Evolutionary conservation across 2,888 invertebrate genomes (phyloP), one percentile per base, ranked within the genome.

Genomic region (Eulithis prunata): DNA sequence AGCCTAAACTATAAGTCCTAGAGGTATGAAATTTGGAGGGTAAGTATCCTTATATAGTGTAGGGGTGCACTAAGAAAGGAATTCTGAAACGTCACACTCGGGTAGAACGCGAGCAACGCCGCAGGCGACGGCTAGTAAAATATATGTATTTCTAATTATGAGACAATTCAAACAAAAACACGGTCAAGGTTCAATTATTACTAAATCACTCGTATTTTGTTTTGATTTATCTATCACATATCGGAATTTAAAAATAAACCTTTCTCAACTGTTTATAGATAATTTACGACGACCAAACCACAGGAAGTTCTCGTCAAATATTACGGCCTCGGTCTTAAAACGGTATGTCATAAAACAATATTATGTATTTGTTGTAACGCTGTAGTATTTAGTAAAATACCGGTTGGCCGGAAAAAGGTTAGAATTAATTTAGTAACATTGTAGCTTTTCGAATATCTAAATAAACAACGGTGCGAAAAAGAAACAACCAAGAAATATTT

Each of bases 371-470:
- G 72, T 73, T 69, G 62, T 65, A 57, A 66, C 55, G 65, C 66
- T 69, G 66, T 68, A 82, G 82, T 81, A 77, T 78, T 80, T 41
- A 8, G 32, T 32, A 32, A 32, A 32, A 32, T 32, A 32, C 32
- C 6, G 32, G 32, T 32, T 32, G 32, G 6, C 32, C 32, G 3
- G 32, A 5, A 5, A 32, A 32, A 6, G 32, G 32, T 32, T 32
- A 32, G n/a, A n/a, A n/a, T n/a, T n/a, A 32, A 32, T 6, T 21
- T 21, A 21, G 32, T 32, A 3, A 32, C 3, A 32, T 1, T 3
- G 21, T 3, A 6, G 32, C 32, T 32, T 32, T 32, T 32, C 1
- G 32, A 32, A 32, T 2, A 32, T 32, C 32, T 32, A 3, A 32
- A 3, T 3, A 32, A 32, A 32, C 2, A 32, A 32, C 4, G 4